Base-by-base conservation (phyloP, 2,888 invertebrate genomes). In the Sarcophaga carnaria region DNA sequence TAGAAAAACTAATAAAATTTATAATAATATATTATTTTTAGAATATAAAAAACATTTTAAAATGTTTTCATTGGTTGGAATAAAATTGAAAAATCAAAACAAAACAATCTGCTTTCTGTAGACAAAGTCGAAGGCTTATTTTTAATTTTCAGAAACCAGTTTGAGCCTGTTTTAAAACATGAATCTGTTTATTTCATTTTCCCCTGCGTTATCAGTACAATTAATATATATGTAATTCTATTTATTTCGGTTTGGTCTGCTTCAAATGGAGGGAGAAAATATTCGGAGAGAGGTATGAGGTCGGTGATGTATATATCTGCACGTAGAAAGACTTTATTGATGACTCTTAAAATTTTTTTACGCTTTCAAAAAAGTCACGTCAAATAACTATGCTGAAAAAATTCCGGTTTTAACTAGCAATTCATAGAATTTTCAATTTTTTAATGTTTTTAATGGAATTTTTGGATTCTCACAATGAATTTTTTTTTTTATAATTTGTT, bases 151-250 rank as follows among this genome's bases (percentile, higher is more conserved):
- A 72, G 85, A 81, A 90, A 90, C 92, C 88, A 84, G 90, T 88
- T 90, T 85, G 22, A 89, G 83, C 88, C 89, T 83, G 91, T 89
- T 91, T 83, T 6, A 77, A 87, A 89, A 89, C 90, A 89, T 88
- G 17, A 54, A 17, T 54, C 54, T 37, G 88, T 87, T 83, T 69
- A 54, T 81, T 62, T 81, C 25, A 70, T 20, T 60, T 63, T 54
- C 62, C 62, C 25, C 71, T 66, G 37, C 47, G 74, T 88, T 88
- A 88, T 89, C 88, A 72, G 80, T 59, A 20, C 22, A 83, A 71
- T 67, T 67, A 79, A 72, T 69, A 79, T 78, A 66, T 79, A 47
- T 78, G 69, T 82, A n/a, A 83, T 83, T 86, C 66, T 80, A 3
- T 78, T 75, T 80, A 14, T 85, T 82, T 86, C 45, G 14, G 5